phyloP scores from a whole-genome alignment of 2,797 vertebrate genomes.

The Coreius guichenoti region DNA sequence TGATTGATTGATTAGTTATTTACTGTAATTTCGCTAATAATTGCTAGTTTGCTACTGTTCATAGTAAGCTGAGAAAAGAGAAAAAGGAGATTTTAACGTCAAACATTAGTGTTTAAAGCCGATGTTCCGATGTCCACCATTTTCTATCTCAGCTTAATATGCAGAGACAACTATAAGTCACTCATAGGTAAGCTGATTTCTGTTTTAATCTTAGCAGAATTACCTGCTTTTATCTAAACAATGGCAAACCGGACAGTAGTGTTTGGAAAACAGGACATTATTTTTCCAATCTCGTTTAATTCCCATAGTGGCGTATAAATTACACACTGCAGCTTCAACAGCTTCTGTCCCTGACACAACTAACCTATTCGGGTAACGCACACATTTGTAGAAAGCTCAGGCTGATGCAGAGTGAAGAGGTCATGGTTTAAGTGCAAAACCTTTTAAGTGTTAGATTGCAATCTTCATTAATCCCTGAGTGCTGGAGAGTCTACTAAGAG shows the following conservation, averaged over 20 bases:
- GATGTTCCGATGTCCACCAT: too few relatives aligned
- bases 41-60: neutral
- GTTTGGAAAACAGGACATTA: neutral
- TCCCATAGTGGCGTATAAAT: slow-evolving; percentile 2
- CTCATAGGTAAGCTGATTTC: neutral
- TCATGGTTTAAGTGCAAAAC: slow-evolving; percentile 48
- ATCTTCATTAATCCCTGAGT: slow-evolving; percentile 48
- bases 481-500: slow-evolving; percentile 41
- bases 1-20: too few relatives aligned
- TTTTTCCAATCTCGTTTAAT: neutral
- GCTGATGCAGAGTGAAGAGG: slow-evolving; percentile 25
- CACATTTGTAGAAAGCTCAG: slow-evolving; percentile 17
- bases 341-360: slow-evolving; percentile 8
- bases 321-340: neutral
- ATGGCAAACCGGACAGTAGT: neutral
- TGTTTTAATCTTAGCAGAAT: neutral
- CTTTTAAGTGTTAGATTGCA: slow-evolving; percentile 49
- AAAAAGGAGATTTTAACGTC: too few relatives aligned
- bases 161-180: neutral
- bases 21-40: neutral
- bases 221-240: neutral
- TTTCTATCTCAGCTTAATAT: neutral
- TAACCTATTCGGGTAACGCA: slow-evolving; percentile 17
- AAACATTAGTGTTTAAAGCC: too few relatives aligned
- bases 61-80: too few relatives aligned